phyloP scores from a whole-genome alignment of 2,797 vertebrate genomes.

The Graptemys geographica region DNA sequence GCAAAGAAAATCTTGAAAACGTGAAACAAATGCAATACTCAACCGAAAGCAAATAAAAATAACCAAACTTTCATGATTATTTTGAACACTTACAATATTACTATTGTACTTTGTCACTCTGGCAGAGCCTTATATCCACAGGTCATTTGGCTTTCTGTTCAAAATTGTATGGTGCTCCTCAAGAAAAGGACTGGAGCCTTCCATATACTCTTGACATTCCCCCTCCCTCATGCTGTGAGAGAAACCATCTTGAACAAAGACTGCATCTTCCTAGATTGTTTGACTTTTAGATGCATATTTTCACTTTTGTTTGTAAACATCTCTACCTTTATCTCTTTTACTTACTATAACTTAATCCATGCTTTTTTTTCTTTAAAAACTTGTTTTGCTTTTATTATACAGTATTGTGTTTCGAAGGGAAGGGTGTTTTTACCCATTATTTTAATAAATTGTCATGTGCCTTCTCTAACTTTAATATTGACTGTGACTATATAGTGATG shows the following conservation, averaged over 20 bases:
- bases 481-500: background rate
- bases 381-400: background rate
- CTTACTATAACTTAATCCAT: background rate
- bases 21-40: background rate
- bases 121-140: background rate
- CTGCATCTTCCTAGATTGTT: background rate
- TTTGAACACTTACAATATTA: background rate
- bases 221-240: background rate
- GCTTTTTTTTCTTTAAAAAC: background rate
- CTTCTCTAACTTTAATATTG: background rate
- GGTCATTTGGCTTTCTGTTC: background rate
- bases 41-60: background rate
- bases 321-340: no score
- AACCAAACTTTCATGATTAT: background rate
- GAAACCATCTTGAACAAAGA: background rate
- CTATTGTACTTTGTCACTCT: background rate
- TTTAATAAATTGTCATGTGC: background rate
- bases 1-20: background rate
- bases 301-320: background rate
- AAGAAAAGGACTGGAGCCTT: background rate
- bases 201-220: background rate
- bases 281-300: background rate
- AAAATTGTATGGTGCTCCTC: background rate
- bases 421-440: background rate
- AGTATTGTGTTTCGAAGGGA: background rate